These are phyloP conservation scores for Protophormia terraenovae DNA, from an alignment of 2,888 invertebrate species.

Conservation along the genomic window DNA sequence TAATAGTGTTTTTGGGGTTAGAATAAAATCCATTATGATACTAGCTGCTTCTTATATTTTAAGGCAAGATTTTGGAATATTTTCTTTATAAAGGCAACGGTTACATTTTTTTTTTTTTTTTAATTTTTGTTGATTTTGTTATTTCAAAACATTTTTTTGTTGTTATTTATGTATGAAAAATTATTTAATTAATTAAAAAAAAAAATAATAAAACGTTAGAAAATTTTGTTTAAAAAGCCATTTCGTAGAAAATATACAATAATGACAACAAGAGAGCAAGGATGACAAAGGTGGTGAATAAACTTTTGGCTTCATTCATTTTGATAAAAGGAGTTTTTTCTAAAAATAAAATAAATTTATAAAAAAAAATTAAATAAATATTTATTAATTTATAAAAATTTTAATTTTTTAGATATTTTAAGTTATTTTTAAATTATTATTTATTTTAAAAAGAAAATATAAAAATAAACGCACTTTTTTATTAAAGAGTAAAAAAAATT, in stretches of 20 bases:
- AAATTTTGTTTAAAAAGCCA: conserved; percentile 77
- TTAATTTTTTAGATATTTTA: too few species aligned
- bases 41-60: conserved; percentile 63
- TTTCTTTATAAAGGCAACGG: conserved; percentile 60
- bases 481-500: conserved; percentile 57
- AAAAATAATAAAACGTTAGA: conserved; percentile 5
- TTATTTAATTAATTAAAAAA: neutral
- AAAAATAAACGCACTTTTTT: conserved; percentile 22
- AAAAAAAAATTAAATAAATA: conserved; percentile 19
- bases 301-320: conserved; percentile 85
- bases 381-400: conserved; percentile 4
- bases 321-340: conserved; percentile 68
- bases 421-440: too few species aligned
- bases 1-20: conserved; percentile 35
- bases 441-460: neutral
- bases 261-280: conserved; percentile 86
- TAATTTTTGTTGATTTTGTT: neutral
- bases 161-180: conserved; percentile 13
- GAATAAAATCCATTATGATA: conserved; percentile 59
- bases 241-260: conserved; percentile 87
- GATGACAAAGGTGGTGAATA: conserved; percentile 88
- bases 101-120: conserved; percentile 35
- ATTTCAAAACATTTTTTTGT: conserved; percentile 18
- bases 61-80: conserved; percentile 64
- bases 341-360: conserved; percentile 57